Percentiles rank a stretch among this genome's conserved stretches.
Evolutionary conservation across 2,888 invertebrate species (phyloP).

Genomic region (Drosophila meridionalis): DNA sequence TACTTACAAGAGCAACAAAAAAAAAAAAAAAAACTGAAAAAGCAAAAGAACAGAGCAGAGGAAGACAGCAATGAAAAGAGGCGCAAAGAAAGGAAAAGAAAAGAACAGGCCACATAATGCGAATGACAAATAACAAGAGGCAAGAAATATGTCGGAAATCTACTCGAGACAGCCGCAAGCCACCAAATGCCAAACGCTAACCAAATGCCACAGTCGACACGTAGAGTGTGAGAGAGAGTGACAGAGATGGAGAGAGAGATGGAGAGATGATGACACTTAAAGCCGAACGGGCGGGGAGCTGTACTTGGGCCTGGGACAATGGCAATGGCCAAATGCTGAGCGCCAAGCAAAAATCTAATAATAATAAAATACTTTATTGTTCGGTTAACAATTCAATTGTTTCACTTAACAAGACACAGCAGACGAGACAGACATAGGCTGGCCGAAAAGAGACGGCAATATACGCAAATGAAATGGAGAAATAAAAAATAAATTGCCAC

Average conservation of each 20-base stretch:
- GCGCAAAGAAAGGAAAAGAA: background rate
- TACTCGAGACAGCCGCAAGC: conserved; percentile 71
- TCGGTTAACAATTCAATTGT: conserved; percentile 79
- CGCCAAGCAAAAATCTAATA: conserved; percentile 70
- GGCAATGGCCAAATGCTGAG: conserved; percentile 52
- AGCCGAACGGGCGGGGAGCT: conserved; percentile 15
- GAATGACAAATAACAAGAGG: conserved; percentile 75
- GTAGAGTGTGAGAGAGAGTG: conserved; percentile 34
- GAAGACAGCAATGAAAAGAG: conserved; percentile 4
- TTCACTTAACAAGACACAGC: conserved; percentile 70
- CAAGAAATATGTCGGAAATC: conserved; percentile 76
- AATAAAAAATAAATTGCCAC: conserved; percentile 65
- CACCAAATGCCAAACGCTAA: conserved; percentile 56
- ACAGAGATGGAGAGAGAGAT: conserved; percentile 4
- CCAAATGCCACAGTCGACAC: conserved; percentile 44
- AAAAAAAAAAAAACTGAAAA: conserved; percentile 15
- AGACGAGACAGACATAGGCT: conserved; percentile 8
- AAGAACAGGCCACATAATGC: conserved; percentile 49
- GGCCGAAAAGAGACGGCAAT: conserved; percentile 9
- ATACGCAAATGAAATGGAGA: conserved; percentile 35
- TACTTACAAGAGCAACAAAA: conserved; percentile 44
- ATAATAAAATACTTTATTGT: conserved; percentile 78
- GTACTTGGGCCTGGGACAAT: conserved; percentile 33
- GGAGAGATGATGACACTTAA: conserved; percentile 63
- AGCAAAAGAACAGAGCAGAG: conserved; percentile 7